Base-by-base conservation (phyloP, 2,113 vertebrate genomes). In the Columbina picui region DNA sequence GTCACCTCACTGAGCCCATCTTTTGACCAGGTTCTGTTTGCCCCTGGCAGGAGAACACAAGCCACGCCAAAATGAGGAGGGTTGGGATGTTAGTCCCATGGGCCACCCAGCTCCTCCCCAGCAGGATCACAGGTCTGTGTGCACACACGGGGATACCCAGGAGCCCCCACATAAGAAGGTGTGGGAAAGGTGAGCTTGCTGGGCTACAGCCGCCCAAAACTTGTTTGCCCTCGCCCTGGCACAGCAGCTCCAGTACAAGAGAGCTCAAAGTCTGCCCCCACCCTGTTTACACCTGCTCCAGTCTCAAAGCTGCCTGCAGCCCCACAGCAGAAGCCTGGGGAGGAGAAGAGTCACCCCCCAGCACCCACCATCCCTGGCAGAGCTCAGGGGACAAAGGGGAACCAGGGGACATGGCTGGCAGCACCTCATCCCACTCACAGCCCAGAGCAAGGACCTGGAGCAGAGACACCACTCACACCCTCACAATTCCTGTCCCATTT, bases 241-340 rank as follows among this genome's bases (percentile, higher is more conserved):
- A 55, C 0, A 11, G 76, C 71, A 38, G 34, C 13, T 12, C 68
- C 3, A 2, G 85, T 11, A 45, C 3, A 0, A 30, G 16, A 73
- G 71, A 59, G 94, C 95, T 96, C 96, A 97, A 97, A 95, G 95
- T 97, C 96, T 95, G 60, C 38, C 88, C 65, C 80, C 94, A 64
- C 94, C 86, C 69, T 93, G 76, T 95, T 97, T 90, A 92, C 57
- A 90, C 18, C 38, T 9, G 3, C 67, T 61, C 49, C 0, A 0
- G 30, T 85, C 76, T 70, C 79, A 76, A 63, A 94, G 50, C 20
- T 26, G 12, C 76, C 45, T 39, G 49, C 71, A 88, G 53, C 16
- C 65, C 13, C 0, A 1, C 36, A 8, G 45, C 59, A 69, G 88
- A 52, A n/a, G 27, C 18, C 49, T 82, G 67, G 6, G 43, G 52